phyloP scores from a whole-genome alignment of 2,797 vertebrate species.

The Rhyacichthys aspro region DNA sequence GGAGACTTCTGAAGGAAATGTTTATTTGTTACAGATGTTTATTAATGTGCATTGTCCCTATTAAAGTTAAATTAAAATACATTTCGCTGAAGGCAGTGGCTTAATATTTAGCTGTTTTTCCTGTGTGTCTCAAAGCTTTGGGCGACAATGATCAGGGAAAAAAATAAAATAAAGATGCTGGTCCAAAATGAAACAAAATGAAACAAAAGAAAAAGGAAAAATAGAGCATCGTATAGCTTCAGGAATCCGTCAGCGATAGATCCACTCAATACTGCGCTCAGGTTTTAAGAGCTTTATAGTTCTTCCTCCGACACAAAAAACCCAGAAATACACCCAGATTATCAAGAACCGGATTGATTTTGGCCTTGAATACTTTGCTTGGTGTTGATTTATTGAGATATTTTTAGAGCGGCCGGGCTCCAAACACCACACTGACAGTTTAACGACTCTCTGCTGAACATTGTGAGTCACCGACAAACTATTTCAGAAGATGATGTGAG shows the following conservation, averaged over 20 bases:
- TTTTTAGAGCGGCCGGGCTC: background rate
- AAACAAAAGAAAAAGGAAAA: too few relatives aligned
- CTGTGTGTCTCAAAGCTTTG: too few relatives aligned
- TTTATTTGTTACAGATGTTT: too few relatives aligned
- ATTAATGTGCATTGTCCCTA: too few relatives aligned
- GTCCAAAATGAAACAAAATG: too few relatives aligned
- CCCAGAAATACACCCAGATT: constrained; percentile 15
- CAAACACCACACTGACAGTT: background rate
- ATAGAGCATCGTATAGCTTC: background rate
- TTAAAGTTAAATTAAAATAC: too few relatives aligned
- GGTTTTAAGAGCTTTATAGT: constrained; percentile 35
- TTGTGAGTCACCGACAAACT: background rate
- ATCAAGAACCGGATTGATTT: constrained; percentile 8
- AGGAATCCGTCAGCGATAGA: constrained; percentile 29
- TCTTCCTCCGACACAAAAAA: constrained; percentile 16
- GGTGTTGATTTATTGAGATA: background rate
- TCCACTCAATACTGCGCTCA: constrained; percentile 23
- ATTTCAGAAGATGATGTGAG: background rate
- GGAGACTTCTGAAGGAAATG: too few relatives aligned
- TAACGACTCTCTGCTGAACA: background rate
- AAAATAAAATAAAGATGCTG: too few relatives aligned
- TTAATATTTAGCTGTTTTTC: too few relatives aligned
- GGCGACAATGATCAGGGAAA: too few relatives aligned
- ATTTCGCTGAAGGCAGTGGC: too few relatives aligned
- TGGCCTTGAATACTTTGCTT: constrained; percentile 4